Percentiles rank a stretch among this genome's conserved stretches.
Evolutionary conservation across 2,888 invertebrate genomes (phyloP).

Genomic region (Rosalia funebris): DNA sequence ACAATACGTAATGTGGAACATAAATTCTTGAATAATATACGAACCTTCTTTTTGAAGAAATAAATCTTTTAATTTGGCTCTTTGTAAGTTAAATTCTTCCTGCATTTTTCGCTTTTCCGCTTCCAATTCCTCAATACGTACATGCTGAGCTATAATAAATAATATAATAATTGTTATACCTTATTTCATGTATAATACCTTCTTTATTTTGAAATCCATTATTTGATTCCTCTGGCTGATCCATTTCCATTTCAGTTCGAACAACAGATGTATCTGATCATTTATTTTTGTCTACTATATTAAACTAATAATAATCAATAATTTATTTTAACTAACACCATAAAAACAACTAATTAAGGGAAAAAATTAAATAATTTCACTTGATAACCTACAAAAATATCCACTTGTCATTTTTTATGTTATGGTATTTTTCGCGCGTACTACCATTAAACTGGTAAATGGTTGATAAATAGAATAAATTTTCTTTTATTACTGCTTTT

Average conservation of each 20-base stretch:
- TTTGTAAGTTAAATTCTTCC: conserved; percentile 88
- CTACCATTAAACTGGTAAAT: no score
- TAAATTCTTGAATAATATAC: neutral
- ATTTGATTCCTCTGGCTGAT: conserved; percentile 29
- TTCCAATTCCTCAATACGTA: conserved; percentile 59
- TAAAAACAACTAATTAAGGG: conserved; percentile 1
- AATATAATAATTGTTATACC: neutral
- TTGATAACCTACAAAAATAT: conserved; percentile 17
- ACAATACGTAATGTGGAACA: neutral
- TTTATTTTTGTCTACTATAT: conserved; percentile 2
- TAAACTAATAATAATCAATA: conserved; percentile 6
- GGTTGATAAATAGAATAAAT: no score
- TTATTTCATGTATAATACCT: conserved; percentile 21
- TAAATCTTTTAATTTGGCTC: conserved; percentile 92
- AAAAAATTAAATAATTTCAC: conserved; percentile 12
- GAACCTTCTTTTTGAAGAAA: conserved; percentile 91
- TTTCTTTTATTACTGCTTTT: no score
- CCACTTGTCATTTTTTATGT: conserved; percentile 17
- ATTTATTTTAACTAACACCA: neutral
- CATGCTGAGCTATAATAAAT: conserved; percentile 44
- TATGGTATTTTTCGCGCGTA: no score
- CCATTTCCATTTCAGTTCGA: conserved; percentile 31
- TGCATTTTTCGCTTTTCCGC: conserved; percentile 76
- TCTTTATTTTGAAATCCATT: conserved; percentile 32
- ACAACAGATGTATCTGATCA: conserved; percentile 16